Percentiles rank a stretch among this genome's conserved stretches.
phyloP scores from a whole-genome alignment of 2,113 vertebrate genomes.

The Xiphorhynchus elegans region DNA sequence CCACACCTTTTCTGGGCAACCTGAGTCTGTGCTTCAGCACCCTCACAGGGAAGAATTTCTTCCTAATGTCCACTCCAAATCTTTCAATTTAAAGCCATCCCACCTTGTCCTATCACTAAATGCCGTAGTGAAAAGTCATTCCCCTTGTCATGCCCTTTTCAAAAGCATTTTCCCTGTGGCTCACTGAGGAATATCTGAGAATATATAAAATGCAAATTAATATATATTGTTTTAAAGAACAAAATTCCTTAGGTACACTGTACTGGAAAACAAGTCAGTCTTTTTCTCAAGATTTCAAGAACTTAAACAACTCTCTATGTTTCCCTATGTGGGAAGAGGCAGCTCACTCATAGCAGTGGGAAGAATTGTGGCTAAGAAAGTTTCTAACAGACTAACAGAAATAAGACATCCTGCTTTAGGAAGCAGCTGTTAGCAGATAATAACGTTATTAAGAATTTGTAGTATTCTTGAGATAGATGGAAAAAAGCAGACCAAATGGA shows the following conservation, averaged over 20 bases:
- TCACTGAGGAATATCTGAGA: background rate
- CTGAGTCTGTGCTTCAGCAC: too few relatives aligned
- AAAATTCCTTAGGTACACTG: accelerated
- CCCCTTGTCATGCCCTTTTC: background rate
- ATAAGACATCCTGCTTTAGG: background rate
- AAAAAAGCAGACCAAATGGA: background rate
- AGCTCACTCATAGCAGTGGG: background rate
- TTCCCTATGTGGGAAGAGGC: background rate
- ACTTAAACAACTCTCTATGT: background rate
- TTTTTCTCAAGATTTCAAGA: background rate
- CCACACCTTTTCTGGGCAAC: accelerated
- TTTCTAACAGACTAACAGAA: background rate
- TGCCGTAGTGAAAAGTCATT: background rate
- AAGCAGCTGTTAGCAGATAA: background rate
- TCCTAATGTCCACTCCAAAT: background rate
- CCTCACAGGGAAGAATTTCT: background rate
- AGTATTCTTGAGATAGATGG: background rate
- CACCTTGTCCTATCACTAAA: background rate
- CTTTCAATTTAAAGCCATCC: background rate
- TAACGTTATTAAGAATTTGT: background rate
- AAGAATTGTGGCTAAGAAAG: background rate
- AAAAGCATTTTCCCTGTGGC: background rate
- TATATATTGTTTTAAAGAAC: background rate
- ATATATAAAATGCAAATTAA: background rate
- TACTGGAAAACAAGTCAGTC: background rate